Evolutionary conservation across 2,113 vertebrate species (phyloP).

Genomic region (Vimba vimba): DNA sequence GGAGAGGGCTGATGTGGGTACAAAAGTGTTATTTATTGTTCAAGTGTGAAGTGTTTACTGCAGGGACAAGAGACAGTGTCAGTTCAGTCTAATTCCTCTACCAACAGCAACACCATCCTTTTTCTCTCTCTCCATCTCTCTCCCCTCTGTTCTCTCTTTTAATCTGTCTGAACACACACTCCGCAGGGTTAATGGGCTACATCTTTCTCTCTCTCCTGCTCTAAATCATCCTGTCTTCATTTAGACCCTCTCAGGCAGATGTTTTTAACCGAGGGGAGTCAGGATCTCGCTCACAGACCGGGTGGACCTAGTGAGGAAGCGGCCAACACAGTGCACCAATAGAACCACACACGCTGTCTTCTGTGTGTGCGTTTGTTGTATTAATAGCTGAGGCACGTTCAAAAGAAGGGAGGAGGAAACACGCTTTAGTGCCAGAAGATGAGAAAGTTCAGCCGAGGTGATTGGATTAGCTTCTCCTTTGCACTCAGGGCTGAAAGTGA

Average conservation of each 20-base stretch:
- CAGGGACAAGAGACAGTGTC: slow-evolving; percentile 8
- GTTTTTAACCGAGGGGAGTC: slow-evolving; percentile 28
- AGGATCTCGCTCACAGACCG: background rate
- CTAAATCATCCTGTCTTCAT: slow-evolving; percentile 48
- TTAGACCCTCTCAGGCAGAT: slow-evolving; percentile 38
- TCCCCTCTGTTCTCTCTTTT: slow-evolving; percentile 12
- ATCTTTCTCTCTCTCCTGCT: slow-evolving; percentile 22
- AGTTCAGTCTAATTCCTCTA: slow-evolving; percentile 31
- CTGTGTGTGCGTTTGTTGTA: background rate
- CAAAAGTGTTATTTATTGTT: slow-evolving; percentile 42
- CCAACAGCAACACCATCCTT: slow-evolving; percentile 22
- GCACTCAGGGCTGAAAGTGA: slow-evolving; percentile 9
- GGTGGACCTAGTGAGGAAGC: background rate
- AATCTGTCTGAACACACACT: slow-evolving; percentile 27
- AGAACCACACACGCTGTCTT: slow-evolving; percentile 18
- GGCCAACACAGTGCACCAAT: background rate
- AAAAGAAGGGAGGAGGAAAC: slow-evolving; percentile 35
- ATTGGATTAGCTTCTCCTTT: slow-evolving; percentile 52
- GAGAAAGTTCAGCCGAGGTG: slow-evolving; percentile 46
- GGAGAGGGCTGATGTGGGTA: slow-evolving; percentile 32
- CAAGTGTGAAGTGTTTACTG: slow-evolving; percentile 43
- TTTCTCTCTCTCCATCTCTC: background rate
- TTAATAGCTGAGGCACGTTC: slow-evolving; percentile 46
- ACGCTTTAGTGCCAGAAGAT: slow-evolving; percentile 44
- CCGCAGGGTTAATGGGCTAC: slow-evolving; percentile 48